phyloP scores from a whole-genome alignment of 2,113 vertebrate species.

The Oostethus manadensis region DNA sequence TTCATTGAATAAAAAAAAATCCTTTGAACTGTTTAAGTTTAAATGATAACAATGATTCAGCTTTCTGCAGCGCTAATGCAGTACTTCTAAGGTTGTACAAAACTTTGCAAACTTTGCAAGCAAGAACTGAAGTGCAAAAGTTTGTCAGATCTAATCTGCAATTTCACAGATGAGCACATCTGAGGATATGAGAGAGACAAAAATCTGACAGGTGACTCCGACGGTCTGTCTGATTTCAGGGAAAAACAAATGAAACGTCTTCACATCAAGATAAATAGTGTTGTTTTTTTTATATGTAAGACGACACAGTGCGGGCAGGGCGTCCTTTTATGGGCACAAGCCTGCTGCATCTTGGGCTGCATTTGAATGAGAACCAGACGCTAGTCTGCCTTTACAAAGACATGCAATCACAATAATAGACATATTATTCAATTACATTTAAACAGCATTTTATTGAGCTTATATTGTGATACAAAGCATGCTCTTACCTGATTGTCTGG shows the following conservation, averaged over 20 bases:
- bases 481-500: slow-evolving; percentile 34
- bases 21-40: too few relatives aligned
- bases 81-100: not conserved
- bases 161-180: slow-evolving; percentile 8
- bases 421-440: too few relatives aligned
- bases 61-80: too few relatives aligned
- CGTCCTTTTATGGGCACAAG: not conserved
- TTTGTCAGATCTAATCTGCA: slow-evolving; percentile 13
- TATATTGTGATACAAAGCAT: not conserved
- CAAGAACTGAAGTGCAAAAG: not conserved
- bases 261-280: not conserved
- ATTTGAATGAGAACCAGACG: too few relatives aligned
- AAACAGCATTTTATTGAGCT: not conserved
- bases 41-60: too few relatives aligned
- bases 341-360: not conserved
- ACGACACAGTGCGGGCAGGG: not conserved
- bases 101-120: not conserved
- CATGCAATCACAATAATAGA: not conserved
- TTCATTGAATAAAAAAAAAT: too few relatives aligned
- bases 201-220: slow-evolving; percentile 1
- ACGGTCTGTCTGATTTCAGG: not conserved
- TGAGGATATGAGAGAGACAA: not conserved
- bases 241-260: not conserved
- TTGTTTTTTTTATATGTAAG: not conserved
- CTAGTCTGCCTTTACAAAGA: too few relatives aligned